Percentiles rank a stretch among this genome's conserved stretches.
These are phyloP conservation scores for Irena cyanogastra DNA, from an alignment of 2,113 vertebrate species.

Conservation along the genomic window DNA sequence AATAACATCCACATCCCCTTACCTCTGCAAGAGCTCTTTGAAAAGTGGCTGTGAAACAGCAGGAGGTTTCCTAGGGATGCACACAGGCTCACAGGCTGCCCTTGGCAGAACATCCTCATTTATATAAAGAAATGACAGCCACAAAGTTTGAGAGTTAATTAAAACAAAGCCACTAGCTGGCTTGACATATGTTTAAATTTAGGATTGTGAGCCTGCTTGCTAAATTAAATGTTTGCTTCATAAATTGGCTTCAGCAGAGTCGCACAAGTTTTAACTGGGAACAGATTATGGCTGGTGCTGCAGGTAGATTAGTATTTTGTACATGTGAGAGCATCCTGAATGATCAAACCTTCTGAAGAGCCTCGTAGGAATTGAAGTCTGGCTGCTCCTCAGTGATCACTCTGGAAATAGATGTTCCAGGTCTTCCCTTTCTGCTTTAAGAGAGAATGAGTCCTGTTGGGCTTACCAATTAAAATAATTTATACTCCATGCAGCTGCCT, in stretches of 20 bases:
- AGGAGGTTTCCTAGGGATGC: background rate
- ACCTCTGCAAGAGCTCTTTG: slow-evolving; percentile 4
- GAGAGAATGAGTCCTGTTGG: background rate
- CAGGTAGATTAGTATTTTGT: background rate
- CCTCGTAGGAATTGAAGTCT: background rate
- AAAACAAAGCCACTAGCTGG: slow-evolving; percentile 54
- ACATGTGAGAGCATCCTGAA: background rate
- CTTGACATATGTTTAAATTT: slow-evolving; percentile 55
- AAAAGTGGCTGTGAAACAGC: slow-evolving; percentile 24
- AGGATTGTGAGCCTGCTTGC: slow-evolving; percentile 26
- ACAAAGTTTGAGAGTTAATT: slow-evolving; percentile 55
- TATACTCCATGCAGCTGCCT: background rate
- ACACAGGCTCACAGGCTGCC: slow-evolving; percentile 6
- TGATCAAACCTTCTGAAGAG: background rate
- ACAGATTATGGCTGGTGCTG: background rate
- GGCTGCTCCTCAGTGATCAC: background rate
- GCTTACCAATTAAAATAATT: background rate
- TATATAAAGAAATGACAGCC: slow-evolving; percentile 37
- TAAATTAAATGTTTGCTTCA: slow-evolving; percentile 55
- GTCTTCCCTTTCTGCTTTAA: background rate
- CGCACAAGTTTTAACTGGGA: background rate
- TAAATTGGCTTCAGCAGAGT: slow-evolving; percentile 19
- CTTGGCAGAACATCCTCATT: slow-evolving; percentile 44
- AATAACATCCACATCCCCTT: slow-evolving; percentile 5
- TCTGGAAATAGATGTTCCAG: background rate